A percentile compares a stretch with the other conserved stretches of the same genome.
Conservation (phyloP, 1,140 invertebrate genomes). For the Drosophila parabipectinata region DNA sequence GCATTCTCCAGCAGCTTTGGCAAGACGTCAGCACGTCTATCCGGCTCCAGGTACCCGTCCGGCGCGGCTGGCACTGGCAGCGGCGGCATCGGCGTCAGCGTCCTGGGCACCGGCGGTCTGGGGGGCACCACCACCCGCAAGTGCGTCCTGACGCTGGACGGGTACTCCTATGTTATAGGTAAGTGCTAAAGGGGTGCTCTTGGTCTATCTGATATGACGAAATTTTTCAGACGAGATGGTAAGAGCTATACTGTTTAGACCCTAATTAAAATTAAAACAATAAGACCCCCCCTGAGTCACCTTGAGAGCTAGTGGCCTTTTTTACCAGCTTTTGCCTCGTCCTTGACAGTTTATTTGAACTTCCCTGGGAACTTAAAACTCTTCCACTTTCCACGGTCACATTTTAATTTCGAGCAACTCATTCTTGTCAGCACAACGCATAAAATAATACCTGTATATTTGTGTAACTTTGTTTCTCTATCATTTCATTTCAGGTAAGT, state of each 20-base stretch:
- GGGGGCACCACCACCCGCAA: constrained; percentile 86
- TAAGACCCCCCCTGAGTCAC: neutral
- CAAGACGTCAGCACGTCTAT: constrained; percentile 25
- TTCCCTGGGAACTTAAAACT: constrained; percentile 2
- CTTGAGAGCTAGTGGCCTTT: constrained; percentile 12
- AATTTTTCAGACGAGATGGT: no score
- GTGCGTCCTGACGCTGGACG: constrained; percentile 91
- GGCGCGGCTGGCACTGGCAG: constrained; percentile 62
- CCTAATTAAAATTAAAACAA: no score
- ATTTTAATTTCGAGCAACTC: constrained; percentile 36
- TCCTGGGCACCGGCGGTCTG: constrained; percentile 31
- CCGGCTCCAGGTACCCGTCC: constrained; percentile 66
- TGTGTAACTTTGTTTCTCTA: constrained; percentile 61
- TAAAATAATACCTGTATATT: constrained; percentile 52
- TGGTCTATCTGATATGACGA: neutral
- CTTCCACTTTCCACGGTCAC: constrained; percentile 1
- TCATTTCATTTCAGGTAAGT: constrained; percentile 79
- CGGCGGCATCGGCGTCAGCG: constrained; percentile 60
- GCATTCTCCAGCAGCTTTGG: constrained; percentile 15
- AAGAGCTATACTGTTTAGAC: no score
- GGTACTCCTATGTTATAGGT: constrained; percentile 93
- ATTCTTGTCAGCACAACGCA: constrained; percentile 30
- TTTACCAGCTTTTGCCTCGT: neutral
- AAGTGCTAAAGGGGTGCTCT: constrained; percentile 77
- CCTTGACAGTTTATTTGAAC: neutral